phyloP scores from a whole-genome alignment of 2,888 invertebrate species.

The Operophtera brumata region DNA sequence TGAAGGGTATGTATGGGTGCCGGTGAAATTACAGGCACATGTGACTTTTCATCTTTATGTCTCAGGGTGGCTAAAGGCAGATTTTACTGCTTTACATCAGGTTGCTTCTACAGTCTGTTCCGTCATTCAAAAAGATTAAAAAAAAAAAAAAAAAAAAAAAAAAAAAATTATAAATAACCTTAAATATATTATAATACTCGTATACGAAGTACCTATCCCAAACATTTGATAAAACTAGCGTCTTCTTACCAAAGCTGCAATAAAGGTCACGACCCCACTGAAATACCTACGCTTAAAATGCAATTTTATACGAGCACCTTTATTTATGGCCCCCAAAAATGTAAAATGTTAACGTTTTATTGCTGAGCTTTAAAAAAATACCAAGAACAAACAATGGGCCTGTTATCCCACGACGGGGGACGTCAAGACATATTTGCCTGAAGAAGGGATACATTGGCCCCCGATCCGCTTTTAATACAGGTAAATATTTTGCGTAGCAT shows the following conservation, averaged over 20 bases:
- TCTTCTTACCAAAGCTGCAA: constrained; percentile 25
- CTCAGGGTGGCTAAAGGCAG: too few relatives aligned
- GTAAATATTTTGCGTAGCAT: constrained; percentile 23
- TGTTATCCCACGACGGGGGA: constrained; percentile 68
- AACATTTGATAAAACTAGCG: background rate
- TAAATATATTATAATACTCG: too few relatives aligned
- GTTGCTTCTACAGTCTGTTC: too few relatives aligned
- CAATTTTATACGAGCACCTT: constrained; percentile 74
- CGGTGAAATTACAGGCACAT: too few relatives aligned
- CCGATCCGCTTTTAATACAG: constrained; percentile 21
- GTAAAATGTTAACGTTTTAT: constrained; percentile 79
- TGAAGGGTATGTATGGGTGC: too few relatives aligned
- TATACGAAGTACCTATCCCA: too few relatives aligned
- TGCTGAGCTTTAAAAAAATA: constrained; percentile 75
- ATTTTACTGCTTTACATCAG: too few relatives aligned
- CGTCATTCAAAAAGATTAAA: too few relatives aligned
- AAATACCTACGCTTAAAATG: constrained; percentile 74
- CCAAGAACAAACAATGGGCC: constrained; percentile 75
- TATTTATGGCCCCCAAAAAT: constrained; percentile 76
- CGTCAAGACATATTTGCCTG: constrained; percentile 60
- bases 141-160: too few relatives aligned
- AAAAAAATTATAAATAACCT: too few relatives aligned
- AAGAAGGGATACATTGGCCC: constrained; percentile 25
- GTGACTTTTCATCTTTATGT: too few relatives aligned
- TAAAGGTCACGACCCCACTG: constrained; percentile 70